These are phyloP conservation scores for Podotricha telesiphe DNA, from an alignment of 2,888 invertebrate species.

Conservation along the genomic window DNA sequence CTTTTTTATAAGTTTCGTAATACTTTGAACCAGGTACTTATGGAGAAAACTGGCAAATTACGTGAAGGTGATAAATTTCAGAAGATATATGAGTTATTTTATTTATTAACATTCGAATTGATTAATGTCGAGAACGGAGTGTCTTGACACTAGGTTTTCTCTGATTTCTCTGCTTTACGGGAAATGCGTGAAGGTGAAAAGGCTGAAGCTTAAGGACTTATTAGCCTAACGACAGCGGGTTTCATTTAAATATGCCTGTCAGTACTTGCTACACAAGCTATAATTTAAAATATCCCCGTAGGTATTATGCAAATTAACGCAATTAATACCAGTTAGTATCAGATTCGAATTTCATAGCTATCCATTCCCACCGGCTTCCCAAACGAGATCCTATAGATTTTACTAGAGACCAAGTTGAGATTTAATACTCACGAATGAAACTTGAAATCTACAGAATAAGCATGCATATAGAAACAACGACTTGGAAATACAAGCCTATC, in stretches of 20 bases:
- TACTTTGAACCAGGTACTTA: no score
- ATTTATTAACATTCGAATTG: no score
- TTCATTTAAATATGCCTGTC: neutral
- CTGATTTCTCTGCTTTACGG: no score
- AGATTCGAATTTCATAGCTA: constrained; percentile 60
- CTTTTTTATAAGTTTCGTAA: no score
- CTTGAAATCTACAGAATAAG: constrained; percentile 30
- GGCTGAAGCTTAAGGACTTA: no score
- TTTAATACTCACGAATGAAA: constrained; percentile 68
- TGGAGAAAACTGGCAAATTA: no score
- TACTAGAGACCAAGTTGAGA: constrained; percentile 63
- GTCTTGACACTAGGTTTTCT: no score
- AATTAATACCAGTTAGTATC: constrained; percentile 33
- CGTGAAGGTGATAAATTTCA: no score
- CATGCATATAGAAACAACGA: constrained; percentile 37
- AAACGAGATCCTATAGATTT: constrained; percentile 57
- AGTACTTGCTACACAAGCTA: constrained; percentile 12
- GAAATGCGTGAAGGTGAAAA: no score
- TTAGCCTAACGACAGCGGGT: neutral
- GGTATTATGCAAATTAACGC: constrained; percentile 29
- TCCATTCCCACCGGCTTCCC: constrained; percentile 58
- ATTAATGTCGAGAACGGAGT: no score
- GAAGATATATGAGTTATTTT: no score
- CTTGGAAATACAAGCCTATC: constrained; percentile 34
- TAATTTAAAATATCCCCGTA: constrained; percentile 13